A percentile compares a stretch with the other conserved stretches of the same genome.
phyloP scores from a whole-genome alignment of 2,797 vertebrate species.

The Cacajao melanocephalus region DNA sequence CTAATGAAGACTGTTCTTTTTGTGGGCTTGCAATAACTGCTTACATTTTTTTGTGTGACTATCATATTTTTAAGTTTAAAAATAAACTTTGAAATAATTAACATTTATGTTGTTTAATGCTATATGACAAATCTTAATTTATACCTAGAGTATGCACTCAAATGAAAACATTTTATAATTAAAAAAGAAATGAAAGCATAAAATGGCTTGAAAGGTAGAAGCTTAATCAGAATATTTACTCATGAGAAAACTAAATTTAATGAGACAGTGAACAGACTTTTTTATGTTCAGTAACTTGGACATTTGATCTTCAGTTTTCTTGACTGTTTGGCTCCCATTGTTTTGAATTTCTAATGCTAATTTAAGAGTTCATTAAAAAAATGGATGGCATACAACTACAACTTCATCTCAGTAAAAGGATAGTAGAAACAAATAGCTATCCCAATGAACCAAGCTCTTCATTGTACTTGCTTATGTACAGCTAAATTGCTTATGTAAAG shows the following conservation, averaged over 20 bases:
- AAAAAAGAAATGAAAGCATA: constrained; percentile 31
- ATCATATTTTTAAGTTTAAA: neutral
- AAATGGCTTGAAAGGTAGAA: neutral
- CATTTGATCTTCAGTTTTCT: constrained; percentile 34
- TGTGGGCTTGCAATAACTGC: neutral
- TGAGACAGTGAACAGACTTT: neutral
- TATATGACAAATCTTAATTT: neutral
- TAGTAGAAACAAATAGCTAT: neutral
- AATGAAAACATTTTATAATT: constrained; percentile 11
- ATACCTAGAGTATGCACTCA: neutral
- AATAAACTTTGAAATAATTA: constrained; percentile 21
- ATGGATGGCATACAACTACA: neutral
- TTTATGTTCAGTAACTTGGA: neutral
- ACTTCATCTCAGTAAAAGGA: constrained; percentile 7
- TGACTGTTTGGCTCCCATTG: neutral
- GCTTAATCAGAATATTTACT: neutral
- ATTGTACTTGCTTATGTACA: constrained; percentile 38
- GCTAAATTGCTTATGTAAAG: constrained; percentile 47
- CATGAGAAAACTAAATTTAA: neutral
- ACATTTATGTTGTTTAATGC: neutral
- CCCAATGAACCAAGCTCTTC: neutral
- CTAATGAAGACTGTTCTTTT: neutral
- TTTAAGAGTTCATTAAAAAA: neutral
- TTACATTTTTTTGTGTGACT: neutral
- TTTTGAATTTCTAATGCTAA: constrained; percentile 16